Percentiles rank a stretch among this genome's conserved stretches.
Evolutionary conservation across 2,888 invertebrate species (phyloP).

Genomic region (Leistus spinibarbis): DNA sequence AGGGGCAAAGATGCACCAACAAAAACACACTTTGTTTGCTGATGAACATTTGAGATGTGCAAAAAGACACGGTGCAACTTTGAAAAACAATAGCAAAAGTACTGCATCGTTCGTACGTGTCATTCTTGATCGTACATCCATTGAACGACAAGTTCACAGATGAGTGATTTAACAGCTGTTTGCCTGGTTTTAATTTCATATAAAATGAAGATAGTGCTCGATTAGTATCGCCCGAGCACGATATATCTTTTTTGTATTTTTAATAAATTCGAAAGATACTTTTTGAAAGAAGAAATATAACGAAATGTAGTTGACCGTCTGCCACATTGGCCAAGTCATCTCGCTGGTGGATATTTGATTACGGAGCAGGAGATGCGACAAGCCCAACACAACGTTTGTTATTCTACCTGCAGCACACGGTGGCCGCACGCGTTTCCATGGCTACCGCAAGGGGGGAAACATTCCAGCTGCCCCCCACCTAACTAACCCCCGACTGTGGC

Average conservation of each 20-base stretch:
- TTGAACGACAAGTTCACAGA: too few relatives aligned
- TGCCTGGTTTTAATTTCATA: too few relatives aligned
- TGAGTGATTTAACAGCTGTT: too few relatives aligned
- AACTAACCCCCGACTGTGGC: neutral
- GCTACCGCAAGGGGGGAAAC: constrained; percentile 10
- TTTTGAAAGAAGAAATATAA: too few relatives aligned
- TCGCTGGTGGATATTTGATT: constrained; percentile 19
- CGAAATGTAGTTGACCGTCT: too few relatives aligned
- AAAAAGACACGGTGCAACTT: constrained; percentile 10
- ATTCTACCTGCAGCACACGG: constrained; percentile 38
- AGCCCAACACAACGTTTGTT: constrained; percentile 28
- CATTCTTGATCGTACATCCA: too few relatives aligned
- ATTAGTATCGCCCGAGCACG: too few relatives aligned
- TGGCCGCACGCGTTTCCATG: constrained; percentile 22
- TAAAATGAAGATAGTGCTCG: too few relatives aligned
- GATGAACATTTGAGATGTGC: constrained; percentile 36
- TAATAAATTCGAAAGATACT: too few relatives aligned
- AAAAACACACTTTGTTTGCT: constrained; percentile 36
- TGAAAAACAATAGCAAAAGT: neutral
- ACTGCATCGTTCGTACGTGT: too few relatives aligned
- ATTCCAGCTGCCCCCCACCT: constrained; percentile 23
- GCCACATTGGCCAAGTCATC: too few relatives aligned
- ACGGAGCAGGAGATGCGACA: constrained; percentile 3
- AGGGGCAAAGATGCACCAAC: neutral
- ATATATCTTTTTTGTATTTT: too few relatives aligned